These are phyloP conservation scores for Aphelenchoides besseyi DNA, from an alignment of 1,140 invertebrate species.

Conservation along the genomic window DNA sequence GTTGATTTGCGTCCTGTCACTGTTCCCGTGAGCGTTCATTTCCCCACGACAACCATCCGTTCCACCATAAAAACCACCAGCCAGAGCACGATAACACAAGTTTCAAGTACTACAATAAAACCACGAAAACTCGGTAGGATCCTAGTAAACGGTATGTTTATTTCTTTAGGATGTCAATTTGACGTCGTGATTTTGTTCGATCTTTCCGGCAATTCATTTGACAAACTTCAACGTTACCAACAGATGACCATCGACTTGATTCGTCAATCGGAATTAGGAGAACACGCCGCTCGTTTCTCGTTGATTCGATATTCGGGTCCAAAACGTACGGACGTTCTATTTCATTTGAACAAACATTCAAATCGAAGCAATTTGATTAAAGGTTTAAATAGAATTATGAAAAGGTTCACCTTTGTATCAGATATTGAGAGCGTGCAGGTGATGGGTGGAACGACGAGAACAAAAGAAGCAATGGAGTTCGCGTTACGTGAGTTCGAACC, in stretches of 20 bases:
- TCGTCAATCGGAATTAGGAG: slow-evolving; percentile 21
- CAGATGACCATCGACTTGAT: slow-evolving; percentile 28
- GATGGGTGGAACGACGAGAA: slow-evolving; percentile 32
- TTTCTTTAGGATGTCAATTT: slow-evolving; percentile 29
- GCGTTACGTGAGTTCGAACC: slow-evolving; percentile 31
- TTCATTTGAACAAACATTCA: slow-evolving; percentile 32
- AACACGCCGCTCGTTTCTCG: slow-evolving; percentile 31
- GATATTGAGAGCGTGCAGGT: slow-evolving; percentile 12
- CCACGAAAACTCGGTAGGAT: slow-evolving; percentile 19
- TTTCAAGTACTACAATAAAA: slow-evolving; percentile 22
- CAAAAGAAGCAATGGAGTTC: slow-evolving; percentile 26
- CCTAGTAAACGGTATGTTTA: background rate
- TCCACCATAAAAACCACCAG: background rate
- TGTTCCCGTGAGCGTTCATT: slow-evolving; percentile 7
- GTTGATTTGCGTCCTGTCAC: background rate
- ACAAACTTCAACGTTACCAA: slow-evolving; percentile 36
- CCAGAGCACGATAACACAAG: slow-evolving; percentile 8
- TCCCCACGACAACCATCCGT: slow-evolving; percentile 8
- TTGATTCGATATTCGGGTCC: slow-evolving; percentile 32
- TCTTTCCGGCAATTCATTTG: slow-evolving; percentile 23
- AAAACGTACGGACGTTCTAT: slow-evolving; percentile 26
- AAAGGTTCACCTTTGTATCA: no score
- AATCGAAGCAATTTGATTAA: slow-evolving; percentile 29
- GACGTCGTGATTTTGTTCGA: slow-evolving; percentile 35
- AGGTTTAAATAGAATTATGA: slow-evolving; percentile 8